These are phyloP conservation scores for Bombyx mandarina DNA, from an alignment of 1,140 invertebrate species.

Conservation along the genomic window DNA sequence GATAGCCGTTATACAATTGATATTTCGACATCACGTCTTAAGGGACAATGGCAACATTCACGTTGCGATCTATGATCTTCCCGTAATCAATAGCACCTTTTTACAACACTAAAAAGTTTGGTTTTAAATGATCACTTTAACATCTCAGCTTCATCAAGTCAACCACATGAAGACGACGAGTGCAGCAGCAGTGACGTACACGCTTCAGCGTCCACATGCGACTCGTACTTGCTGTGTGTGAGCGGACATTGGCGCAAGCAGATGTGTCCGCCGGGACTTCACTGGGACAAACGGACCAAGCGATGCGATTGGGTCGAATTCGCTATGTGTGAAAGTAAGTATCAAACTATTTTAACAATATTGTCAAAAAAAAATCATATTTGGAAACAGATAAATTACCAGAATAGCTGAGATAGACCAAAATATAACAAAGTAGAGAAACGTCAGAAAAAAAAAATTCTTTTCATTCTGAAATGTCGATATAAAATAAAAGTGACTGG, in stretches of 20 bases:
- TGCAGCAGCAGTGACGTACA: constrained; percentile 77
- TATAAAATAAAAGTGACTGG: background rate
- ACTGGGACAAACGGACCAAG: constrained; percentile 80
- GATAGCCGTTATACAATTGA: too few relatives aligned
- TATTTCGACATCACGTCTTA: too few relatives aligned
- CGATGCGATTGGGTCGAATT: constrained; percentile 84
- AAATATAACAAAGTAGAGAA: too few relatives aligned
- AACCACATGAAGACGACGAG: constrained; percentile 33
- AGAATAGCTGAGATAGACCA: too few relatives aligned
- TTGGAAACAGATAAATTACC: too few relatives aligned
- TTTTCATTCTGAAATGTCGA: background rate
- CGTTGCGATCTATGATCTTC: too few relatives aligned
- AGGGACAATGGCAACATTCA: too few relatives aligned
- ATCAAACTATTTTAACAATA: too few relatives aligned
- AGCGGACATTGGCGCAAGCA: constrained; percentile 76
- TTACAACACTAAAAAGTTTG: too few relatives aligned
- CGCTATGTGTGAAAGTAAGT: constrained; percentile 76
- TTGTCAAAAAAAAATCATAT: too few relatives aligned
- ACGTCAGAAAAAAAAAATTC: too few relatives aligned
- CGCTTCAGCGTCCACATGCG: constrained; percentile 78
- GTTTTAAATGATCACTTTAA: background rate
- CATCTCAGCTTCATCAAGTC: constrained; percentile 6
- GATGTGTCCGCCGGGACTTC: constrained; percentile 82
- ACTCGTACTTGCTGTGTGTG: constrained; percentile 82
- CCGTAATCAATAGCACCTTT: too few relatives aligned